Percentiles rank a stretch among this genome's conserved stretches.
Conservation (phyloP, 2,888 invertebrate genomes). For the Entomobrya multifasciata region DNA sequence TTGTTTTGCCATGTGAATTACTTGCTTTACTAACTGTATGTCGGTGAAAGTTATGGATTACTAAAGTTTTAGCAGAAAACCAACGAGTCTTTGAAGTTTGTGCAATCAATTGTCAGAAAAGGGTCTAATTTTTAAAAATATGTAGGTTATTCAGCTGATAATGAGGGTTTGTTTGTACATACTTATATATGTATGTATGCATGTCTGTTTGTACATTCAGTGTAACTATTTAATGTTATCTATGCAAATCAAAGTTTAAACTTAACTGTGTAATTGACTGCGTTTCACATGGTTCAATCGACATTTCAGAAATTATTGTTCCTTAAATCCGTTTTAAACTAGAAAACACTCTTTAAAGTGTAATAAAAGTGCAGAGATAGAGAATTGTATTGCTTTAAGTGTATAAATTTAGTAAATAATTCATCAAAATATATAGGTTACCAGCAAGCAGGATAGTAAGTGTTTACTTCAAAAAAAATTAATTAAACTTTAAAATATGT, state of each 20-base stretch:
- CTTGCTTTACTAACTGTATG: too few species aligned
- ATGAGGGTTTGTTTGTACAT: neutral
- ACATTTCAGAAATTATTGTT: conserved; percentile 3
- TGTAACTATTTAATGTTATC: neutral
- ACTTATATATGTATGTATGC: neutral
- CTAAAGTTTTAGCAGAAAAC: too few species aligned
- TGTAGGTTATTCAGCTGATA: too few species aligned
- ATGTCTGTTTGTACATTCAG: neutral
- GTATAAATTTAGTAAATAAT: neutral
- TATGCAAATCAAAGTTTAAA: conserved; percentile 18
- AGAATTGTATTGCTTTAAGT: neutral
- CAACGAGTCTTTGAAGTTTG: neutral
- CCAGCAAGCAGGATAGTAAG: too few species aligned
- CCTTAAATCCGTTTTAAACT: conserved; percentile 32
- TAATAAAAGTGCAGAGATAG: neutral
- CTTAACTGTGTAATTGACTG: conserved; percentile 8
- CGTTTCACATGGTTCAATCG: conserved; percentile 19
- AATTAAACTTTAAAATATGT: too few species aligned
- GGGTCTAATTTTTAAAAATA: too few species aligned
- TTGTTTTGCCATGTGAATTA: too few species aligned
- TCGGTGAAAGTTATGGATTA: too few species aligned
- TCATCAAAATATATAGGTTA: too few species aligned
- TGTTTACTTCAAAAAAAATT: too few species aligned
- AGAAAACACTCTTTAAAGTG: neutral
- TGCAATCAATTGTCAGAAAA: neutral